Evolutionary conservation across 2,113 vertebrate genomes (phyloP), one percentile per base, ranked within the genome.

Genomic region (Quiscalus mexicanus): DNA sequence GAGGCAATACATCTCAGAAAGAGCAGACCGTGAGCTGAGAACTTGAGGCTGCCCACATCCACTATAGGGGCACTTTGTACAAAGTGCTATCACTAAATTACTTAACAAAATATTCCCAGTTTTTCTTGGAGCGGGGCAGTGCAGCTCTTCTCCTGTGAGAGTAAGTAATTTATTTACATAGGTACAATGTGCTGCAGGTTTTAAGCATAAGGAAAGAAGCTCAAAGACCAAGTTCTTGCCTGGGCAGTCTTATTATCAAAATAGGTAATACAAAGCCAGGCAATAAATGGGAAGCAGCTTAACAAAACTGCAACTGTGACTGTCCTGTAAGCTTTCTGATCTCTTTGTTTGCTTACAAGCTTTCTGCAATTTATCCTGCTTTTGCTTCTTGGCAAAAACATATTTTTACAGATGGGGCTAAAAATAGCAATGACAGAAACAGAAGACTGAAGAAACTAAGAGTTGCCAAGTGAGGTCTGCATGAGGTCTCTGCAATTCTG

Each of bases 331-430:
- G 58, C 50, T 64, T 71, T 75, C 49, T 28, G 37, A 80, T 91
- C 76, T 89, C 69, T 94, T 53, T 93, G 70, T 96, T 89, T 93
- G 87, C 79, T 91, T 87, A 85, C 64, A 87, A 11, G 63, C 45
- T 79, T 95, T 96, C 70, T 85, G 55, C 27, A 87, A 70, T 92
- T 95, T 76, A 80, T 65, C 78, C 64, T 88, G 87, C 67, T 50
- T 89, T 91, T 83, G 59, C 63, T 85, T 52, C 59, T 89, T 91
- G 70, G 91, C 84, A 91, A 96, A 95, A 94, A 76, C 47, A 63
- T 92, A 86, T 95, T 96, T 95, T 90, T 93, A 94, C 93, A 94
- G 87, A 91, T 94, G 87, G 67, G 39, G 30, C 82, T 97, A 94
- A 95, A 96, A 95, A 91, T 85, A 97, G 95, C 55, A 60, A 58